Conservation (phyloP, 2,113 vertebrate genomes). For the Phylloscopus whistleri region DNA sequence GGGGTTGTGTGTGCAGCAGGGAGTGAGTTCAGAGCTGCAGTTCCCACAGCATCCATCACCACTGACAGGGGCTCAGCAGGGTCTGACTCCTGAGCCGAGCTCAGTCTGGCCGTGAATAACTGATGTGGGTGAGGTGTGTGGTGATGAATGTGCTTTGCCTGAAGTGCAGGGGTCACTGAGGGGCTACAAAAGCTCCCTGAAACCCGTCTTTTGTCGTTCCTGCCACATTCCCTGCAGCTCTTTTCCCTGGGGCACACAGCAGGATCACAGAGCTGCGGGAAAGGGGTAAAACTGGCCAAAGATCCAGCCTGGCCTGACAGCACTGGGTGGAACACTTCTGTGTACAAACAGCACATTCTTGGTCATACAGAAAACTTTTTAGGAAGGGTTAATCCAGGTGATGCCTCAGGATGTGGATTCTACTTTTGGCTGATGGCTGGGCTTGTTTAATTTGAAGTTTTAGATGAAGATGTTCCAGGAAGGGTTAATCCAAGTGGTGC, state of each 20-base stretch:
- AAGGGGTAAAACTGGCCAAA: background rate
- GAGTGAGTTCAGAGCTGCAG: background rate
- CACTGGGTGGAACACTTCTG: background rate
- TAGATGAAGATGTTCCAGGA: background rate
- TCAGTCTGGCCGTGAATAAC: background rate
- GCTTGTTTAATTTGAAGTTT: background rate
- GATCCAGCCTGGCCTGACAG: background rate
- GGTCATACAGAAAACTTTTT: accelerated
- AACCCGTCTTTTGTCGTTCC: accelerated
- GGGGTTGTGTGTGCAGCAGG: background rate
- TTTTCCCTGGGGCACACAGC: too few species aligned
- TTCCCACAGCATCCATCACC: background rate
- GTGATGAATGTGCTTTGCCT: background rate
- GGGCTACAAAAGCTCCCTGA: background rate
- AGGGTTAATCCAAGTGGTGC: background rate
- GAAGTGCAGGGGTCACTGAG: background rate
- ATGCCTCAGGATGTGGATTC: background rate
- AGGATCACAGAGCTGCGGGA: background rate
- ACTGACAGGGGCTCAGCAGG: background rate
- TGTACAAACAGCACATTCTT: accelerated
- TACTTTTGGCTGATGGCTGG: background rate
- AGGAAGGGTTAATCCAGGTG: background rate
- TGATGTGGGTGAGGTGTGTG: background rate
- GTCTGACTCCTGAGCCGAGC: background rate
- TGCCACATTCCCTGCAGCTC: background rate